Evolutionary conservation across 2,888 invertebrate species (phyloP).

Genomic region (Exephanes ischioxanthus): DNA sequence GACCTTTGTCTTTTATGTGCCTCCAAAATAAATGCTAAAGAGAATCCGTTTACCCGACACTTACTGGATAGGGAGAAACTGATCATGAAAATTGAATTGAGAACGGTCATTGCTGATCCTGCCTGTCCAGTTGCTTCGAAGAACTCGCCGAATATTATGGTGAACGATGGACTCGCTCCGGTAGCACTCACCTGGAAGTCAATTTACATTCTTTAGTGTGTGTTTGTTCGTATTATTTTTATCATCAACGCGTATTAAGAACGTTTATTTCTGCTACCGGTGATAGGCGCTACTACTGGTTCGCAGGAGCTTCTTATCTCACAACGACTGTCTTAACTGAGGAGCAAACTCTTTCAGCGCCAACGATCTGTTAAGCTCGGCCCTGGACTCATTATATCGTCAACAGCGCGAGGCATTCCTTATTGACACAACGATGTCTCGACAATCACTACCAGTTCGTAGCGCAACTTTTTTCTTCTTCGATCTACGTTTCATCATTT

Average conservation of each 20-base stretch:
- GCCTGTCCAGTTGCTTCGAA: constrained; percentile 88
- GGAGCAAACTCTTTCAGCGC: not conserved
- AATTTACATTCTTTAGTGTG: constrained; percentile 5
- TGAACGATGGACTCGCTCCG: constrained; percentile 90
- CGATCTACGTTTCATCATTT: not conserved
- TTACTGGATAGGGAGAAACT: constrained; percentile 88
- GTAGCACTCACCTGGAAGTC: constrained; percentile 88
- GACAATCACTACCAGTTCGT: not conserved
- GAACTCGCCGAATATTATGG: constrained; percentile 90
- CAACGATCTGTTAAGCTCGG: constrained; percentile 37
- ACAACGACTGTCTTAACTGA: constrained; percentile 11
- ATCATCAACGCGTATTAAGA: not conserved
- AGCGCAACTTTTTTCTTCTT: not conserved
- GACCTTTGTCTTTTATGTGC: not conserved
- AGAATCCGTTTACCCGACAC: not conserved
- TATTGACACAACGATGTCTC: constrained; percentile 11
- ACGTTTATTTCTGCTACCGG: not conserved
- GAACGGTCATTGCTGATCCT: constrained; percentile 89
- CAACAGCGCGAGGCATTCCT: not conserved
- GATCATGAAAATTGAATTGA: constrained; percentile 90
- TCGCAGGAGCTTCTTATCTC: constrained; percentile 48
- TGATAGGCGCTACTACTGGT: not conserved
- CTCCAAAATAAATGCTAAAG: not conserved
- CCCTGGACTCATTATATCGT: constrained; percentile 1
- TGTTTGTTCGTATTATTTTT: not conserved